Conservation (phyloP, 2,113 vertebrate species). For the Aegithalos caudatus region DNA sequence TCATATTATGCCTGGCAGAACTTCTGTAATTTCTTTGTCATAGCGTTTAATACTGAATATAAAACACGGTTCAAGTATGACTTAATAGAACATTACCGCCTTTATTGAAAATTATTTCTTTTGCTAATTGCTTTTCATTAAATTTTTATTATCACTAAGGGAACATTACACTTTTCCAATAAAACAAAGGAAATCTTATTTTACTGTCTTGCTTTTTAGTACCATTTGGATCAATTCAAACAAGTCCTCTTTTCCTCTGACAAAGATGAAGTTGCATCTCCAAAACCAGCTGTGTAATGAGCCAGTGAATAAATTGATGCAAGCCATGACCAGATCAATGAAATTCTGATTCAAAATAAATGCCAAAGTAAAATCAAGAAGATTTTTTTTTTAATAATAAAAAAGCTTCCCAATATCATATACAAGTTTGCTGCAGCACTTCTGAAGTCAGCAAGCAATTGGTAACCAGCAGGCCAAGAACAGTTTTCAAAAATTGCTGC, state of each 20-base stretch:
- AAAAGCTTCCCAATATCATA: background rate
- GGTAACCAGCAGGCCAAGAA: background rate
- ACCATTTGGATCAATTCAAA: background rate
- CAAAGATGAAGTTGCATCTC: background rate
- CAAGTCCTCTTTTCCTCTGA: background rate
- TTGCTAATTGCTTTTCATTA: conserved; percentile 46
- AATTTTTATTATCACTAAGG: background rate
- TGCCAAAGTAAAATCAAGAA: background rate
- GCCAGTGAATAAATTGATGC: background rate
- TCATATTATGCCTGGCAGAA: background rate
- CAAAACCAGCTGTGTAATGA: background rate
- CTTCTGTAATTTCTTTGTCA: conserved; percentile 24
- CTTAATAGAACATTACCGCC: background rate
- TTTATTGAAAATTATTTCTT: conserved; percentile 41
- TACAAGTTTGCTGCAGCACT: background rate
- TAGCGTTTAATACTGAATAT: background rate
- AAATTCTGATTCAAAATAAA: background rate
- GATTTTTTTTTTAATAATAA: background rate
- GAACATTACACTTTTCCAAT: background rate
- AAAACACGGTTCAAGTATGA: background rate
- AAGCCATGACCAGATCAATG: background rate
- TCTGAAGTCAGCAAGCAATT: background rate
- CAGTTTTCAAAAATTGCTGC: background rate
- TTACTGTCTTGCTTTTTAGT: background rate
- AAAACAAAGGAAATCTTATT: background rate